Conservation (phyloP, 2,888 invertebrate species). For the Pristionchus fissidentatus region DNA sequence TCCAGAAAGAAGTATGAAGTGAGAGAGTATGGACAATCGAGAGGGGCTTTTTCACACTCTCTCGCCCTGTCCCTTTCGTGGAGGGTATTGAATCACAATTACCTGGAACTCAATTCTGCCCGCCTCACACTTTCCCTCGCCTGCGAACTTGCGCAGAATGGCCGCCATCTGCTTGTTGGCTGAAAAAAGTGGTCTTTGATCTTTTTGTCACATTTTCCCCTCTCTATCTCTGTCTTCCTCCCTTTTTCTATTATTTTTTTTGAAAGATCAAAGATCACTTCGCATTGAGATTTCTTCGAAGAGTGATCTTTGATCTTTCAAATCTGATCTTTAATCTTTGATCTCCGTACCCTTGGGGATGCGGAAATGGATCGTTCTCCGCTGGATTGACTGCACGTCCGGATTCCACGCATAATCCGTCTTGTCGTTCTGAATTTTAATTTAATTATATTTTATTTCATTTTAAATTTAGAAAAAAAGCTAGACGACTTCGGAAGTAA, state of each 20-base stretch:
- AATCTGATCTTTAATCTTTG: not conserved
- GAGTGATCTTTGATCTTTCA: not conserved
- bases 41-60: too few species aligned
- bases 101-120: not conserved
- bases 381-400: slow-evolving; percentile 50
- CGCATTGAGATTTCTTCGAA: too few species aligned
- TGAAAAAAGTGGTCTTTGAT: not conserved
- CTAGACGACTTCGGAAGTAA: too few species aligned
- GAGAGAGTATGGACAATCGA: too few species aligned
- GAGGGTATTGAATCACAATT: not conserved
- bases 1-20: too few species aligned
- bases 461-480: too few species aligned
- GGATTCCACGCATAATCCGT: slow-evolving; percentile 53
- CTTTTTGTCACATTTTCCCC: not conserved
- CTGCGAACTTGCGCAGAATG: not conserved
- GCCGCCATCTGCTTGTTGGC: not conserved
- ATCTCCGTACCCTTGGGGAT: slow-evolving; percentile 37
- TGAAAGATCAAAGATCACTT: too few species aligned
- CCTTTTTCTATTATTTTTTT: not conserved
- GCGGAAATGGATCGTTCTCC: slow-evolving; percentile 50
- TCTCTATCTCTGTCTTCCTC: slow-evolving; percentile 9
- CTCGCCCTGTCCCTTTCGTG: too few species aligned
- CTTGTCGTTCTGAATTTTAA: slow-evolving; percentile 41
- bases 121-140: not conserved
- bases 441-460: not conserved